Base-by-base conservation (phyloP, 2,888 invertebrate species). In the Amorpha juglandis region DNA sequence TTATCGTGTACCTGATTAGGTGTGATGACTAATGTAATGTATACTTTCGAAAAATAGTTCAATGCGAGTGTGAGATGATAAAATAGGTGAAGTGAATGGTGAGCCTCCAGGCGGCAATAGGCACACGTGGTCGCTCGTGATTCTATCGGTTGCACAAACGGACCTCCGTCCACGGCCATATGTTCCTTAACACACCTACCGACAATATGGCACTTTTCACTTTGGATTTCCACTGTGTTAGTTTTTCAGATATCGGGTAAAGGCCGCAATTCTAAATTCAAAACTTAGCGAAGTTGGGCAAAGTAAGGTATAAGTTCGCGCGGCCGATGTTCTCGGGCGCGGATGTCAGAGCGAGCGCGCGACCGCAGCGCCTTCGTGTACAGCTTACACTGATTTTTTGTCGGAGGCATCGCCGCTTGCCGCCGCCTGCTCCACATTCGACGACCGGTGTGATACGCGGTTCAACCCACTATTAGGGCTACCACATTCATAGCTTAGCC, bases 321-420 rank as follows among this genome's bases (percentile, higher is more conserved):
- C 74, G 74, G 70, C 71, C 70, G 78, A 72, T 74, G 74, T 77
- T 35, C 71, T 78, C 70, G 72, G 72, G 72, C 70, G 69, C 68
- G 69, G 74, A 75, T 75, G 72, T 50, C 78, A 71, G 71, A 78
- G 74, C 75, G 83, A 83, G 83, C 83, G 87, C 88, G 86, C 92
- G 92, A 89, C 92, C 89, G 92, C 69, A 79, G 78, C 84, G 87
- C 83, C 80, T 82, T 86, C 74, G 84, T 85, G 88, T 89, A 77
- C 85, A 91, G 87, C 90, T 91, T 91, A 92, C 90, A 93, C 92
- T 93, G 92, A 92, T 92, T 93, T 92, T 92, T 92, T 90, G 91
- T 88, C 71, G 89, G 82, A 92, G 92, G 91, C 92, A 92, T 92
- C 89, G 90, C 85, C 82, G 87, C 82, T 73, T 78, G 76, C 73